Conservation (phyloP, 2,113 vertebrate species). For the Nicator chloris region DNA sequence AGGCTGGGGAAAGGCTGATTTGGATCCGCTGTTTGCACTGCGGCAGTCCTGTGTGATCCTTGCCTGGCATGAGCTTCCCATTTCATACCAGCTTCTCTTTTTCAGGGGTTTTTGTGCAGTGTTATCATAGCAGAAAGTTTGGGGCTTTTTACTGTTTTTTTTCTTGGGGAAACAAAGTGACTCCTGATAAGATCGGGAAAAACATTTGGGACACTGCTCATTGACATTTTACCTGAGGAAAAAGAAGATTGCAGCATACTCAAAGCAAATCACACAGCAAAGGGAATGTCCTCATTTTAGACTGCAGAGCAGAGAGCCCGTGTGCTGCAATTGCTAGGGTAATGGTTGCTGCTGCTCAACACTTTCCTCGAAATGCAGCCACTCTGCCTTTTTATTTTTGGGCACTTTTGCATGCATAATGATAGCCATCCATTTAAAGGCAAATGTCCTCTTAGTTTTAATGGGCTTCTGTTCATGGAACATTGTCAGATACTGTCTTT, state of each 20-base stretch:
- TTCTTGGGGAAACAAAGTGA: background rate
- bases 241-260: constrained; percentile 19
- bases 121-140: background rate
- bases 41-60: constrained; percentile 21
- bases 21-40: constrained; percentile 35
- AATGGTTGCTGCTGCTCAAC: constrained; percentile 51
- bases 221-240: constrained; percentile 60
- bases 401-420: constrained; percentile 59
- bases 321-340: constrained; percentile 56
- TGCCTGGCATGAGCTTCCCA: constrained; percentile 4
- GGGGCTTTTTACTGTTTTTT: background rate
- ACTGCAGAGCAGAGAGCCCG: constrained; percentile 29
- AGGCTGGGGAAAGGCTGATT: constrained; percentile 56
- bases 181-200: constrained; percentile 22
- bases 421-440: constrained; percentile 57
- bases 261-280: constrained; percentile 46
- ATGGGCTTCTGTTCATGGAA: constrained; percentile 47
- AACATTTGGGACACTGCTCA: constrained; percentile 26
- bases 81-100: background rate
- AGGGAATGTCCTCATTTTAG: constrained; percentile 60
- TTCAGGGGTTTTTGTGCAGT: background rate
- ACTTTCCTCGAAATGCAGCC: constrained; percentile 55
- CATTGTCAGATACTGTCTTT: constrained; percentile 6
- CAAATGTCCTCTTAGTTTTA: constrained; percentile 51
- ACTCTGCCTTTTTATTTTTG: constrained; percentile 63